A percentile compares a stretch with the other conserved stretches of the same genome.
Evolutionary conservation across 2,113 vertebrate genomes (phyloP).

Genomic region (Syrrhaptes paradoxus): DNA sequence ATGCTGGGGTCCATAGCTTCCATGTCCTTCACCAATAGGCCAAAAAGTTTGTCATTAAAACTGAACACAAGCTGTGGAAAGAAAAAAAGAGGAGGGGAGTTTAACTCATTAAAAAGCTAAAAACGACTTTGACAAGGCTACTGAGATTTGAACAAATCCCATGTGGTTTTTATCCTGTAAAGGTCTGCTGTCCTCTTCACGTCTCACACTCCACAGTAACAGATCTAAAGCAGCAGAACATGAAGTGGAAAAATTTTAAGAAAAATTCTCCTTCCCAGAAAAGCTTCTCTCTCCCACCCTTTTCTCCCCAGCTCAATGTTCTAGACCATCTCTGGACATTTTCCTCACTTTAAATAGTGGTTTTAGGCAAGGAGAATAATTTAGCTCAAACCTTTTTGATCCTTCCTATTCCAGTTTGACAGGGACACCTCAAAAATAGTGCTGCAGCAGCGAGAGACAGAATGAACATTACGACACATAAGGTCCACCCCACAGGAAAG

Average conservation of each 20-base stretch:
- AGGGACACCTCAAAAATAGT: not conserved
- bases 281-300: not conserved
- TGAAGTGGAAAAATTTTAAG: not conserved
- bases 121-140: not conserved
- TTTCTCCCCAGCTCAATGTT: not conserved
- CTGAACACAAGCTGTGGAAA: conserved; percentile 87
- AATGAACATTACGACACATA: accelerated
- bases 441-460: not conserved
- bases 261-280: not conserved
- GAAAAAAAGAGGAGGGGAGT: not conserved
- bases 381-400: not conserved
- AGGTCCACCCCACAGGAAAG: not conserved
- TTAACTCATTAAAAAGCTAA: not conserved
- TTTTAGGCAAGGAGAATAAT: not conserved
- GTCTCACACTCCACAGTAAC: not conserved
- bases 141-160: not conserved
- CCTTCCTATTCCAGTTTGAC: not conserved
- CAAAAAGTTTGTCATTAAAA: conserved; percentile 91
- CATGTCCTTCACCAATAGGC: conserved; percentile 88
- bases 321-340: not conserved
- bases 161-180: not conserved
- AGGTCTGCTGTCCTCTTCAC: not conserved
- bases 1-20: conserved; percentile 96
- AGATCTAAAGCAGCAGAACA: not conserved
- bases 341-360: not conserved